A percentile compares a stretch with the other conserved stretches of the same genome.
These are phyloP conservation scores for Amazona vittata DNA, from an alignment of 2,113 vertebrate species.

Conservation along the genomic window DNA sequence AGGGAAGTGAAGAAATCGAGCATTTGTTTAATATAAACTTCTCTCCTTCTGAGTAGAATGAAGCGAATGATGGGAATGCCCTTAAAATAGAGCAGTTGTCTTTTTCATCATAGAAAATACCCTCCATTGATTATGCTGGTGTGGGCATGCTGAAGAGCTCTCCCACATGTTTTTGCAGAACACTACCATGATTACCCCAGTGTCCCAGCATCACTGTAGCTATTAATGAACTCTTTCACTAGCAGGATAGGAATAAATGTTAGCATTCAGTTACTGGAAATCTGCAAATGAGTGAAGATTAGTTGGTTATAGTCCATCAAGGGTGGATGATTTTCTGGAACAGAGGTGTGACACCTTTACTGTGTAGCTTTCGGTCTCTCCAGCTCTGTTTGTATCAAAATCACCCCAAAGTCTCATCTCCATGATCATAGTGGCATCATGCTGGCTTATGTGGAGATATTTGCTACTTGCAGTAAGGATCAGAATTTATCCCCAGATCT, in stretches of 20 bases:
- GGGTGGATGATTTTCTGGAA: background rate
- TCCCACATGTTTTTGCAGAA: background rate
- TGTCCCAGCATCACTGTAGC: background rate
- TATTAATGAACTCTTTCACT: background rate
- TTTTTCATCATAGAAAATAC: background rate
- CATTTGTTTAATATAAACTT: slow-evolving; percentile 66
- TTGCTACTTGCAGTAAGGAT: background rate
- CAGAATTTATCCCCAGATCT: background rate
- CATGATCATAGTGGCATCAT: background rate
- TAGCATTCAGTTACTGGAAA: background rate
- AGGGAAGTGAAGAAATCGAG: slow-evolving; percentile 55
- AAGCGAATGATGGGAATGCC: slow-evolving; percentile 5
- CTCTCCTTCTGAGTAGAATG: slow-evolving; percentile 44
- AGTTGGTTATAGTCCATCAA: background rate
- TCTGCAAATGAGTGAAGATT: background rate
- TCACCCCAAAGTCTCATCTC: background rate
- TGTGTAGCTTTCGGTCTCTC: background rate
- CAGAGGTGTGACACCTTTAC: background rate
- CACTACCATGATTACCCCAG: background rate
- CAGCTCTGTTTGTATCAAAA: background rate
- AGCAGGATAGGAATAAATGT: background rate
- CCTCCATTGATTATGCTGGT: background rate
- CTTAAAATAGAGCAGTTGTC: background rate
- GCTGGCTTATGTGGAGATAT: background rate
- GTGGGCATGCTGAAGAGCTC: background rate